Evolutionary conservation across 2,113 vertebrate species (phyloP).

Genomic region (Alexandromys fortis): DNA sequence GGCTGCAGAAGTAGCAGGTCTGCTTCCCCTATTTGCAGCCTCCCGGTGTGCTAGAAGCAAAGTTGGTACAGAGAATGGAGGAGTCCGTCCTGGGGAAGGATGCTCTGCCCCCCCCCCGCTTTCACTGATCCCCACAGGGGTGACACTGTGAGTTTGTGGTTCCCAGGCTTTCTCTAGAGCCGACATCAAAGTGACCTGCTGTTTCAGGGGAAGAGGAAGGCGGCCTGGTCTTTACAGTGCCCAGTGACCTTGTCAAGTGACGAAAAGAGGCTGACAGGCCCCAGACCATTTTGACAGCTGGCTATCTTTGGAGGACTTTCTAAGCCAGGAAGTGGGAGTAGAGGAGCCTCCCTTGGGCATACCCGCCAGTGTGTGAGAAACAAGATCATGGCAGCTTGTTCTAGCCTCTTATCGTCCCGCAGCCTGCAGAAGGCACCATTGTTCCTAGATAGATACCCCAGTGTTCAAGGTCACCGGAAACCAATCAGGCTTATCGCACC

Average conservation of each 20-base stretch:
- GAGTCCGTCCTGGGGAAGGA: not conserved
- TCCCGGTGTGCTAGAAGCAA: constrained; percentile 28
- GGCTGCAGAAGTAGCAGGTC: not conserved
- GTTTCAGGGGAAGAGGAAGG: constrained; percentile 23
- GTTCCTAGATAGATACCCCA: not conserved
- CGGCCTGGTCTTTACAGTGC: not conserved
- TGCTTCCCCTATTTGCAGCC: constrained; percentile 4
- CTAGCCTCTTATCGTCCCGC: not conserved
- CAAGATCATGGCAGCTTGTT: not conserved
- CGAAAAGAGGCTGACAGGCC: constrained; percentile 21
- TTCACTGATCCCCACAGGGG: not conserved
- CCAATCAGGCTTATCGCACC: not conserved
- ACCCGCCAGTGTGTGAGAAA: not conserved
- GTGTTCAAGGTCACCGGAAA: constrained; percentile 9
- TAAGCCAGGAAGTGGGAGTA: constrained; percentile 57
- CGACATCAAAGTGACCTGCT: not conserved
- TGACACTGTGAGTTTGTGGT: not conserved
- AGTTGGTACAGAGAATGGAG: not conserved
- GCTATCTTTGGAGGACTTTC: constrained; percentile 38
- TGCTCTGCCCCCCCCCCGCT: not conserved
- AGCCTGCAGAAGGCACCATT: not conserved
- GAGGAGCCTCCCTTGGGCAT: constrained; percentile 41
- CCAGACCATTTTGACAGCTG: not conserved
- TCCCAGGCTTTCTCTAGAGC: not conserved
- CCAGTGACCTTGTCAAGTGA: constrained; percentile 14